Base-by-base conservation (phyloP, 30 jellyfish, hydroid and myxozoan species). In the Aurelia sp. region DNA sequence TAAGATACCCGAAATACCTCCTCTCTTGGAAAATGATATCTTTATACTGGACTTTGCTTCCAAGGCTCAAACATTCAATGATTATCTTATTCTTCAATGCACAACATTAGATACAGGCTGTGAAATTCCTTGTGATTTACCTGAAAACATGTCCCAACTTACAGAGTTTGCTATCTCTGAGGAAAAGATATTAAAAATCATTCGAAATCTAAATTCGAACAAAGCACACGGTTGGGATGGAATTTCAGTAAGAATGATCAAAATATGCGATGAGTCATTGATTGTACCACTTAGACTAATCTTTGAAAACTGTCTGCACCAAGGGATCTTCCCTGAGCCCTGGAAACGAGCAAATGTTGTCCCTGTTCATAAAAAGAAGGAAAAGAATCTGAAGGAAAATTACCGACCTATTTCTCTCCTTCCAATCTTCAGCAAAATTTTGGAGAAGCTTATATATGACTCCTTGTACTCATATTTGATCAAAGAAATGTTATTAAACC, bases 171-270 rank as follows among this genome's bases (percentile, higher is more conserved):
- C 33, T 27, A 47, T 76, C 35, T 23, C 72, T 23, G 55, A 20
- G 23, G 64, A 44, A 6, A 61, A 76, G 4, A 19, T 76, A 11
- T 13, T 61, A 13, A 62, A 27, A 8, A 23, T 50, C 78, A 57
- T 55, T 5, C 74, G 7, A 4, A 30, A 30, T 19, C 30, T 76
- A 13, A 76, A 51, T 33, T 8, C 73, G 37, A 71, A 71, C 65
- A 50, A 71, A 71, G 81, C 81, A 71, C 81, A 71, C 31, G 81
- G 81, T 12, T 71, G 81, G 66, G 81, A 71, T 71, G 81, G 67
- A 37, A 21, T 18, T 6, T 71, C 81, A 71, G 81, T 17, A 31
- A 71, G 41, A 20, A 71, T 71, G 81, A 50, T 71, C 17, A 71
- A 71, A 71, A 37, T 71, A 68, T 71, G 81, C 47, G 81, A 63